Base-by-base conservation (phyloP, 2,888 invertebrate species). In the Metopia argyrocephala region DNA sequence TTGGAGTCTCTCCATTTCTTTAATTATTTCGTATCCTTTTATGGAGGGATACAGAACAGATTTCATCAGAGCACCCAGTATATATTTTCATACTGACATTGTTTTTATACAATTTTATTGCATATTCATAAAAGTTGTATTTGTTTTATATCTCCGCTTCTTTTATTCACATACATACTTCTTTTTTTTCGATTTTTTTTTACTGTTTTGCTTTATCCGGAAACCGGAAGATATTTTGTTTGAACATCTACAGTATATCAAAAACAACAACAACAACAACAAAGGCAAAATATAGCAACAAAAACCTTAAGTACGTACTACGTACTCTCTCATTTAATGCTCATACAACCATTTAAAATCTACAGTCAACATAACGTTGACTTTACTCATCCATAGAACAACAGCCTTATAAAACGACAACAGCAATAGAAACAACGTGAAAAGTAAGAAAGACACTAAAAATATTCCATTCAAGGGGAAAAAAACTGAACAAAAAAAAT, bases 161-260 rank as follows among this genome's bases (percentile, higher is more conserved):
- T 38, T 38, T 12, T 66, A 57, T 54, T 57, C 57, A 31, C 28
- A 48, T 50, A 31, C 28, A 50, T 50, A 57, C 20, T 9, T 7
- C 4, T 38, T 46, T 46, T 48, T 62, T 57, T n/a, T 50, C 23
- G 57, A 3, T 65, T 50, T 12, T 57, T 64, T 76, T 54, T 73
- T 73, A 38, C 28, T 31, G 38, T 48, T 76, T 73, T 73, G 71
- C 75, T 59, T 79, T 28, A 75, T 79, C 79, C 79, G 79, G 79
- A 79, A 79, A 79, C 79, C 79, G 79, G 79, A 79, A 79, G 79
- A 79, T 83, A 69, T 75, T 68, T 70, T 83, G 76, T 82, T 76
- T 85, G 82, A 82, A 83, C 71, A 76, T 82, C 76, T 48, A 79
- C 73, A 69, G 62, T 68, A 61, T 48, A 69, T 61, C 59, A 28